Conservation (phyloP, 2,888 invertebrate species). For the Xylota sylvarum region DNA sequence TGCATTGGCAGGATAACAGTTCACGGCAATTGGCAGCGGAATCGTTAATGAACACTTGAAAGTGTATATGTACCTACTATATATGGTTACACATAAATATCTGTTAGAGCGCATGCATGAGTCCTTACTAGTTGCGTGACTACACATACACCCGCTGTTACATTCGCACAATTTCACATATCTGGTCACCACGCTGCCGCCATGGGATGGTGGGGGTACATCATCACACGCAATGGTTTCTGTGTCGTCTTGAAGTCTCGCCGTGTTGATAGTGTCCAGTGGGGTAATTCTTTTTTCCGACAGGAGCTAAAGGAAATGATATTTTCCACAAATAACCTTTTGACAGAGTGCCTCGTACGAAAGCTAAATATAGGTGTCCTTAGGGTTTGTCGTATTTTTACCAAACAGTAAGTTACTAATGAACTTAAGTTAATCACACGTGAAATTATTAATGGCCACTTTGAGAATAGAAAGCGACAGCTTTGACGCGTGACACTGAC, state of each 20-base stretch:
- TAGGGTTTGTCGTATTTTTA: neutral
- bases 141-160: neutral
- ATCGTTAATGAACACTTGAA: conserved; percentile 7
- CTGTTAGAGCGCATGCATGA: neutral
- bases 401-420: neutral
- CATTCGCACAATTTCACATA: conserved; percentile 25
- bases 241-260: conserved; percentile 8
- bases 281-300: neutral
- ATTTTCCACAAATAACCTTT: neutral
- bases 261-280: neutral
- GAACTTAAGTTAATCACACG: conserved; percentile 9
- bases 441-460: conserved; percentile 2
- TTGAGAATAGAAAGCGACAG: neutral
- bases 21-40: conserved; percentile 28
- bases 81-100: too few relatives aligned
- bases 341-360: neutral
- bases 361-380: neutral
- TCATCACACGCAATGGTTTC: conserved; percentile 19
- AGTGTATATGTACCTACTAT: too few relatives aligned
- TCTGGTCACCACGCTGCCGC: neutral
- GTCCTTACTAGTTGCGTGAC: conserved; percentile 33
- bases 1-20: conserved; percentile 48
- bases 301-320: neutral
- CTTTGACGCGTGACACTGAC: neutral
- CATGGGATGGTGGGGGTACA: too few relatives aligned